Evolutionary conservation across 2,797 vertebrate species (phyloP), one percentile per base, ranked within the genome.

Genomic region (Cephalopachus bancanus): DNA sequence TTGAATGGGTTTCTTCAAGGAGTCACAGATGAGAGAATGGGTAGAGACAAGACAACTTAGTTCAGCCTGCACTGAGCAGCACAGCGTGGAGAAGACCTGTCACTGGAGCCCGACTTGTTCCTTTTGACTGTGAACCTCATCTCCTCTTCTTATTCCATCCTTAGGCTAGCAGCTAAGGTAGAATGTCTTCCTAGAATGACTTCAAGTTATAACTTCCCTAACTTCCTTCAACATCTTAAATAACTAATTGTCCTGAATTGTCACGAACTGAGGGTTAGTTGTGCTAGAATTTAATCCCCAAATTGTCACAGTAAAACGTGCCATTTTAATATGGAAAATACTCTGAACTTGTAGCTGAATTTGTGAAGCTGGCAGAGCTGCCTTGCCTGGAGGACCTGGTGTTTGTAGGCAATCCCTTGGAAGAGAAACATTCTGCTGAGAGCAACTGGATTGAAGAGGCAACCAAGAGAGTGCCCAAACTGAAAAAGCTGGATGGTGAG

Each of bases 401-500:
- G 95, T 99, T 99, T 98, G 99, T 99, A 60, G 99, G 99, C 76
- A 99, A 99, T 96, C 99, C 99, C 10, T 98, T 99, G 65, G 99
- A 99, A 97, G 99, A 99, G 97, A 99, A 99, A 92, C 98, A 99
- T 7, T 98, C 99, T 0, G 64, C 98, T 7, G 99, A 99, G 67
- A 99, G 98, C n/a, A 99, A 85, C 33, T 99, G 99, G 99, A 98
- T 99, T 96, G 99, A 99, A 4, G 99, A 99, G 97, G 99, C 99
- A 83, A 99, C 98, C 44, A 99, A 99, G 98, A 99, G 99, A 90
- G 99, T 99, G 10, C 99, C 99, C 33, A 99, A 97, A 5, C 98
- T 99, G 94, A 99, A 99, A 98, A 99, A 99, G 97, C 98, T 99
- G 78, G 99, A 99, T 83, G 99, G 99, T 99, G 96, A 98, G 98